Base-by-base conservation (phyloP, 1,140 invertebrate genomes). In the Drosophila pallidifrons region DNA sequence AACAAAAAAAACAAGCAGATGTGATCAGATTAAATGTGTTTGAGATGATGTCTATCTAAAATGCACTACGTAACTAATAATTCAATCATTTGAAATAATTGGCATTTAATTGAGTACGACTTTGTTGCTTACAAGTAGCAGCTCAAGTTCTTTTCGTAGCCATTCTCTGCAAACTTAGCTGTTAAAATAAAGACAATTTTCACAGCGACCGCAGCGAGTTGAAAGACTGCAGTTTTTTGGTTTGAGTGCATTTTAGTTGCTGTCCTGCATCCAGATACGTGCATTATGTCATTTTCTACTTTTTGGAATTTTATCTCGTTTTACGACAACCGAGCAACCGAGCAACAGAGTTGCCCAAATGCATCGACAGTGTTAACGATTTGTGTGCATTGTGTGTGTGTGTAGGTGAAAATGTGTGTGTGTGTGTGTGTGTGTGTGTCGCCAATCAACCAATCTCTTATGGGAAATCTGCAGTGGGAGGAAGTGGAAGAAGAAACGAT, bases 231-330 rank as follows among this genome's bases (percentile, higher is more conserved):
- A 28, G 10, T 3, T 28, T 54, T 20, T 52, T 32, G 49, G n/a
- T 47, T 47, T 38, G 20, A 30, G 30, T 75, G 80, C 75, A 75
- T 45, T 81, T 66, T 43, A 30, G 43, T 47, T 41, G 15, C 13
- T 32, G 32, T 30, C 46, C 64, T 57, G 55, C 70, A 67, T 28
- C 49, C 49, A 30, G 10, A 51, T n/a, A 30, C 47, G n/a, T 20
- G 67, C 63, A 81, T 81, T 79, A 76, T 82, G 79, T 69, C 49
- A 77, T 74, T 73, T 57, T 45, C 65, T 57, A 52, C 45, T 51
- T 51, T 41, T 57, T 3, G 8, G 11, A 45, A 47, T 63, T 61
- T 63, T 35, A 75, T 63, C 52, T 52, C 13, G 41, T 51, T 77
- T 74, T 38, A 77, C 71, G 70, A 77, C 58, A 25, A 25, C 20